A percentile compares a stretch with the other conserved stretches of the same genome.
These are phyloP conservation scores for Synodontis membranacea DNA, from an alignment of 2,113 vertebrate genomes.

Conservation along the genomic window DNA sequence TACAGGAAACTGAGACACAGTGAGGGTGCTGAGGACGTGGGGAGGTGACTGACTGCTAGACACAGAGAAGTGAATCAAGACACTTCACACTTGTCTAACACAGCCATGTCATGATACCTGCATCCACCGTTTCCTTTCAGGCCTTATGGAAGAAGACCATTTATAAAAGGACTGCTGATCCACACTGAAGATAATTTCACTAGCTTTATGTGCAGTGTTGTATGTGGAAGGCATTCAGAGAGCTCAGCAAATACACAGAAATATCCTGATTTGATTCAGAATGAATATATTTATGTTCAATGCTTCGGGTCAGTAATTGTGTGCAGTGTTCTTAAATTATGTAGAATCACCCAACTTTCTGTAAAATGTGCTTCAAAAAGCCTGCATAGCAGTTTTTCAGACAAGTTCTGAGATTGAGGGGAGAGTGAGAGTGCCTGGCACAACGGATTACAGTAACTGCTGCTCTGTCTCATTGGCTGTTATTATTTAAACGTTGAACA, in stretches of 20 bases:
- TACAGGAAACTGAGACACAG: constrained; percentile 66
- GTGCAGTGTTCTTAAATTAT: neutral
- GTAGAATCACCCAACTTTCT: neutral
- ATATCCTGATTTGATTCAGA: neutral
- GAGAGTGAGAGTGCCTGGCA: neutral
- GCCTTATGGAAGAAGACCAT: neutral
- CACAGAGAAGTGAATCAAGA: neutral
- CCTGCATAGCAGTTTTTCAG: neutral
- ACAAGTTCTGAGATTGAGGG: neutral
- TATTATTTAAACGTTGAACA: neutral
- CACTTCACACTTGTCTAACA: neutral
- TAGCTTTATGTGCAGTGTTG: neutral
- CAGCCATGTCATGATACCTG: neutral
- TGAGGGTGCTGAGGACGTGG: neutral
- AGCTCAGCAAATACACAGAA: neutral
- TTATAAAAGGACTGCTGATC: neutral
- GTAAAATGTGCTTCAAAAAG: neutral
- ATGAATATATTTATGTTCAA: neutral
- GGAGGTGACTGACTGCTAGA: neutral
- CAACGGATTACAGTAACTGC: neutral
- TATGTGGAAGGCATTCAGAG: neutral
- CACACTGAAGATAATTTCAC: neutral
- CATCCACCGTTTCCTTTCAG: neutral
- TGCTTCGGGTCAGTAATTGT: neutral
- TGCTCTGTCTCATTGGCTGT: constrained; percentile 20